phyloP scores from a whole-genome alignment of 2,888 invertebrate species.

The Monochamus alternatus region DNA sequence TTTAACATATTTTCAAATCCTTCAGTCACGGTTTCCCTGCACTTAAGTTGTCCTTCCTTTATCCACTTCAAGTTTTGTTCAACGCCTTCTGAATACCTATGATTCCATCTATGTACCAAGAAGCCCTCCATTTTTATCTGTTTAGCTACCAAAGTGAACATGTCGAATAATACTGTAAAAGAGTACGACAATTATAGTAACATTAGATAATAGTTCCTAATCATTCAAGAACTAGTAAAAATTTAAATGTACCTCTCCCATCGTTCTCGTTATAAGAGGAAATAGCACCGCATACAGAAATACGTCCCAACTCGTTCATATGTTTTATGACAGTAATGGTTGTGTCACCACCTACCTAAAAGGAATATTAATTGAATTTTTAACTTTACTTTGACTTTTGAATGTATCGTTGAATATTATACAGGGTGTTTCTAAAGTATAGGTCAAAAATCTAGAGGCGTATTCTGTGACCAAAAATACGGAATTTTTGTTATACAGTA shows the following conservation, averaged over 20 bases:
- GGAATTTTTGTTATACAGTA: too few species aligned
- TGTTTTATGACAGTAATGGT: constrained; percentile 75
- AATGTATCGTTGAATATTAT: too few species aligned
- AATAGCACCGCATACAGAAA: constrained; percentile 80
- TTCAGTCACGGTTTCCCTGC: constrained; percentile 78
- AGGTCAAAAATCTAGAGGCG: too few species aligned
- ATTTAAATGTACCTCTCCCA: constrained; percentile 45
- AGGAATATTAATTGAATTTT: background rate
- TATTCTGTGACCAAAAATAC: too few species aligned
- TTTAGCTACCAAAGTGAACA: constrained; percentile 40
- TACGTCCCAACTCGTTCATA: constrained; percentile 78
- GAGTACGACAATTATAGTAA: too few species aligned
- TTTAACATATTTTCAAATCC: constrained; percentile 73
- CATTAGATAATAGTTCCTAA: too few species aligned
- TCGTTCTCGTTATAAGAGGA: constrained; percentile 75
- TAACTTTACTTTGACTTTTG: background rate
- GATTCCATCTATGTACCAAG: constrained; percentile 52
- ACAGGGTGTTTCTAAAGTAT: too few species aligned
- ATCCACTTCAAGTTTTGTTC: constrained; percentile 77
- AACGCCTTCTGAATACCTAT: constrained; percentile 78
- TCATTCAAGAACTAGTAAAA: too few species aligned
- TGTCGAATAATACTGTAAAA: constrained; percentile 27
- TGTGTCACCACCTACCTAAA: constrained; percentile 80
- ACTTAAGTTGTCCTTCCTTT: constrained; percentile 80
- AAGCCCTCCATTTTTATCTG: constrained; percentile 59